These are phyloP conservation scores for Lutra lutra DNA, from an alignment of 2,797 vertebrate species.

Conservation along the genomic window DNA sequence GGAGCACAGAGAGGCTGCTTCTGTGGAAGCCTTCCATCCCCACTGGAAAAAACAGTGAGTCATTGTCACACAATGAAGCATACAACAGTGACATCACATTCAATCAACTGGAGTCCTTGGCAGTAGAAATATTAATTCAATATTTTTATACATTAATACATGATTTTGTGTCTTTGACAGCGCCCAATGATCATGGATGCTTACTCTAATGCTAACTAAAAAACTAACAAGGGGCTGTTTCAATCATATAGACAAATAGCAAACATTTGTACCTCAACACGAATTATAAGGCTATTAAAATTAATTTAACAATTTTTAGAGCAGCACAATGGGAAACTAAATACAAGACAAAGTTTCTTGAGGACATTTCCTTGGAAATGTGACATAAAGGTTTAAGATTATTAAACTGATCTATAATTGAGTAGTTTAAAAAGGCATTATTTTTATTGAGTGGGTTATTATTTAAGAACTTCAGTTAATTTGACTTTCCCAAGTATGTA, in stretches of 20 bases:
- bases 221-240: conserved; percentile 17
- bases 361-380: conserved; percentile 37
- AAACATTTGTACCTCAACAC: conserved; percentile 44
- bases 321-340: conserved; percentile 43
- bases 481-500: conserved; percentile 10
- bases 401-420: conserved; percentile 12
- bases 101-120: neutral
- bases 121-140: neutral
- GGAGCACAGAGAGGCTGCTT: neutral
- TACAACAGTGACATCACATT: neutral
- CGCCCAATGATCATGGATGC: neutral
- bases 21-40: neutral
- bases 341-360: conserved; percentile 27
- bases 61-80: neutral
- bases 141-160: neutral
- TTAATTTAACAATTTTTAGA: conserved; percentile 42
- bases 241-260: neutral
- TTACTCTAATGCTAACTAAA: neutral
- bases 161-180: neutral
- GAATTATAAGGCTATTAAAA: conserved; percentile 38
- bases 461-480: conserved; percentile 46
- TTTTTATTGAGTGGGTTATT: conserved; percentile 19
- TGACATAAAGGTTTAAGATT: conserved; percentile 11
- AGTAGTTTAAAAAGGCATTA: conserved; percentile 34
- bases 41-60: neutral